phyloP scores from a whole-genome alignment of 2,113 vertebrate genomes.

The Dendrocopos noguchii region DNA sequence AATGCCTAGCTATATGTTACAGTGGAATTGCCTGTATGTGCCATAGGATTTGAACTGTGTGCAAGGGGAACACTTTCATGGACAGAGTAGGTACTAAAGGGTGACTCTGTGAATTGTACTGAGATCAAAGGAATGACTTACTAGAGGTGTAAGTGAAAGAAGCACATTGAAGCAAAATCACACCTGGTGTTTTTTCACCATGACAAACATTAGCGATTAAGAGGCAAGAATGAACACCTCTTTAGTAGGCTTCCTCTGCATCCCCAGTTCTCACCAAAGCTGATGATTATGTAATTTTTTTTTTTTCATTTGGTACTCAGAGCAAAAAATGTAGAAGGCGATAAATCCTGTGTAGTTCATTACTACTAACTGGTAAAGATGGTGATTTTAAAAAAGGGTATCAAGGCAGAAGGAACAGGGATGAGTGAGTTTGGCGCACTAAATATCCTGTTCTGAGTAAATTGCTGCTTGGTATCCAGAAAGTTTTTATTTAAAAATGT shows the following conservation, averaged over 20 bases:
- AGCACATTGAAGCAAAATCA: neutral
- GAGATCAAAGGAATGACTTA: neutral
- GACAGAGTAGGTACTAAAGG: no score
- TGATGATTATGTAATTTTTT: neutral
- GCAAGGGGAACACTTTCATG: neutral
- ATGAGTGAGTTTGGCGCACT: neutral
- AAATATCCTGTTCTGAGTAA: neutral
- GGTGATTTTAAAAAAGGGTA: neutral
- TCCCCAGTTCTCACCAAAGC: neutral
- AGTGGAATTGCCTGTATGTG: neutral
- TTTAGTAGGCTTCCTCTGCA: neutral
- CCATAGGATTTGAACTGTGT: neutral
- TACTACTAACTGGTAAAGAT: neutral
- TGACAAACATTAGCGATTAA: neutral
- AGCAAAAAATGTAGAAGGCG: neutral
- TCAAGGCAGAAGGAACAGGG: neutral
- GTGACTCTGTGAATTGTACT: neutral
- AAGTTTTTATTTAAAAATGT: neutral
- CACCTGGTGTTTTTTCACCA: neutral
- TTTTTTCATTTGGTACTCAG: neutral
- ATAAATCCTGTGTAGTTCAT: neutral
- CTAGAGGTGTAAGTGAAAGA: neutral
- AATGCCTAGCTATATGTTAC: slow-evolving; percentile 15
- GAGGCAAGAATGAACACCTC: neutral
- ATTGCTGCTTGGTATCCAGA: neutral